These are phyloP conservation scores for Zosterops hypoxanthus DNA, from an alignment of 2,113 vertebrate genomes.

Conservation along the genomic window DNA sequence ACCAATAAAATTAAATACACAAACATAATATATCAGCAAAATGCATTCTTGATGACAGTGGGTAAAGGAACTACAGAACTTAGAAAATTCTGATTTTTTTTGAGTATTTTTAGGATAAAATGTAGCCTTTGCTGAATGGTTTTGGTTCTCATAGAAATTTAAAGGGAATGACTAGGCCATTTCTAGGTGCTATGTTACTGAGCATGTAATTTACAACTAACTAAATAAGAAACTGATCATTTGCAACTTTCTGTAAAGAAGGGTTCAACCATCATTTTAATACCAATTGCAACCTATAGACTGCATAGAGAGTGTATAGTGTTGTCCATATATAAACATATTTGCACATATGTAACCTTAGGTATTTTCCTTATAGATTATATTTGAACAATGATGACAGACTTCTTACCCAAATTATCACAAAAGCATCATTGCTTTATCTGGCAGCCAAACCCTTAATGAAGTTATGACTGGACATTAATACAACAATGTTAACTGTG, in stretches of 20 bases:
- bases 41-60: neutral
- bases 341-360: fast-evolving
- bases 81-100: neutral
- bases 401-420: neutral
- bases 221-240: neutral
- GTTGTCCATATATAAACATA: neutral
- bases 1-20: slow-evolving; percentile 42
- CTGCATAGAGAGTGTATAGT: fast-evolving
- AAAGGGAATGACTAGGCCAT: neutral
- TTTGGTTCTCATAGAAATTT: neutral
- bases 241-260: neutral
- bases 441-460: neutral
- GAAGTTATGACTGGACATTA: neutral
- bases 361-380: neutral
- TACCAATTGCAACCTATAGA: neutral
- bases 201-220: neutral
- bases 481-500: neutral
- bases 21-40: neutral
- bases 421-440: neutral
- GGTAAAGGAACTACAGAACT: neutral
- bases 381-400: neutral
- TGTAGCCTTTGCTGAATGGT: neutral
- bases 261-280: neutral
- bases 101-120: neutral
- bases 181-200: neutral